Conservation (phyloP, 2,113 vertebrate genomes). For the pig (Sus scrofa) region DNA sequence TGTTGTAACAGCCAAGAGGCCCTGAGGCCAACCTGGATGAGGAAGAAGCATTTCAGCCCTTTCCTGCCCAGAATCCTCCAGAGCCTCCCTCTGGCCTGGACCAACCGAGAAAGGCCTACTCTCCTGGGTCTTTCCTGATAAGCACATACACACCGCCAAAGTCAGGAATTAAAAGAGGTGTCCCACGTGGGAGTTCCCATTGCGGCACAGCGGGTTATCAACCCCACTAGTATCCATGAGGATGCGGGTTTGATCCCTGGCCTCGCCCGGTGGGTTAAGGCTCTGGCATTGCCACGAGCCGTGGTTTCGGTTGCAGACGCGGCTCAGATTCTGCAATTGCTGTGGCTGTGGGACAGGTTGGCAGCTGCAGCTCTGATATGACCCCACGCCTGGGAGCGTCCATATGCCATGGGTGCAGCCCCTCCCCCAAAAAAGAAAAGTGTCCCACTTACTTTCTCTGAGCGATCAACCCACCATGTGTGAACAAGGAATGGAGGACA, state of each 20-base stretch:
- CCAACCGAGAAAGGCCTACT: not conserved
- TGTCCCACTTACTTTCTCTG: not conserved
- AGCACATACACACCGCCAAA: not conserved
- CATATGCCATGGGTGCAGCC: no score
- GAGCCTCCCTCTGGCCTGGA: not conserved
- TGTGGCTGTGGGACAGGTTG: no score
- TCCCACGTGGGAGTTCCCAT: no score
- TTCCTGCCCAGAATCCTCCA: not conserved
- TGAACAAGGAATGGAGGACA: not conserved
- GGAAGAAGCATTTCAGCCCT: not conserved
- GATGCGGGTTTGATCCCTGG: no score
- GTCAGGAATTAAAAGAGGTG: not conserved
- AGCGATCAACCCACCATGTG: not conserved
- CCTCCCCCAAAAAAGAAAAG: not conserved
- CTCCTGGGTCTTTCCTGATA: not conserved
- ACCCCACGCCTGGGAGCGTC: no score
- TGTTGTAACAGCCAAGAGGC: not conserved
- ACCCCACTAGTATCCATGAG: no score
- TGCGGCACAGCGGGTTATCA: no score
- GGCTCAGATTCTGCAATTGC: no score
- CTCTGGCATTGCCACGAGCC: no score
- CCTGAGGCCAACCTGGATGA: not conserved
- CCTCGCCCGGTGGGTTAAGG: no score
- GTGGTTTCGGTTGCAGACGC: no score
- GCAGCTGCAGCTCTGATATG: no score